Percentiles rank a stretch among this genome's conserved stretches.
These are phyloP conservation scores for Nycticorax nycticorax DNA, from an alignment of 2,113 vertebrate genomes.

Conservation along the genomic window DNA sequence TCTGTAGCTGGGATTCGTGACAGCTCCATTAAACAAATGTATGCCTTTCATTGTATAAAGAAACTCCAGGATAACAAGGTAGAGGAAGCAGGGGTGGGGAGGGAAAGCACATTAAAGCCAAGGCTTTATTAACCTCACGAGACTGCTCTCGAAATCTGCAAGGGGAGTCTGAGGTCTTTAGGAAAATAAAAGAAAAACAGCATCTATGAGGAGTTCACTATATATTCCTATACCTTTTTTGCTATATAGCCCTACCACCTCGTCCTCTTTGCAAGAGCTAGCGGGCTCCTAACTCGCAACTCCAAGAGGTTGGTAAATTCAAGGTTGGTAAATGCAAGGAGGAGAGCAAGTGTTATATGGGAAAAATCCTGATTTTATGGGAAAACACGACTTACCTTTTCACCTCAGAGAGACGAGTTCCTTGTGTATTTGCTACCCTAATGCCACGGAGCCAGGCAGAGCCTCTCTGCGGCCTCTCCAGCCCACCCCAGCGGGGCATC, in stretches of 20 bases:
- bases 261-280: background rate
- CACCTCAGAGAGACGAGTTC: background rate
- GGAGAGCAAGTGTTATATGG: background rate
- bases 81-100: background rate
- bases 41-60: background rate
- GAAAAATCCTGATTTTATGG: background rate
- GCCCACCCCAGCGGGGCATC: accelerated
- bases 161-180: background rate
- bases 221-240: background rate
- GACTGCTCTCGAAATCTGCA: background rate
- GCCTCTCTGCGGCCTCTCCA: background rate
- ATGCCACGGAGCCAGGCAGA: background rate
- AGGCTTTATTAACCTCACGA: background rate
- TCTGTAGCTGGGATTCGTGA: background rate
- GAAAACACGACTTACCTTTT: background rate
- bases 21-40: background rate
- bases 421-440: too few relatives aligned
- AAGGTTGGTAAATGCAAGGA: background rate
- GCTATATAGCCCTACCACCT: background rate
- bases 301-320: background rate
- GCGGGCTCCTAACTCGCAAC: background rate
- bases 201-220: background rate
- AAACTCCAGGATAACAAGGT: background rate
- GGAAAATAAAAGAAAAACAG: background rate
- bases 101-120: background rate